A percentile compares a stretch with the other conserved stretches of the same genome.
Conservation (phyloP, 1,140 invertebrate species). For the Rhopalosiphum maidis region DNA sequence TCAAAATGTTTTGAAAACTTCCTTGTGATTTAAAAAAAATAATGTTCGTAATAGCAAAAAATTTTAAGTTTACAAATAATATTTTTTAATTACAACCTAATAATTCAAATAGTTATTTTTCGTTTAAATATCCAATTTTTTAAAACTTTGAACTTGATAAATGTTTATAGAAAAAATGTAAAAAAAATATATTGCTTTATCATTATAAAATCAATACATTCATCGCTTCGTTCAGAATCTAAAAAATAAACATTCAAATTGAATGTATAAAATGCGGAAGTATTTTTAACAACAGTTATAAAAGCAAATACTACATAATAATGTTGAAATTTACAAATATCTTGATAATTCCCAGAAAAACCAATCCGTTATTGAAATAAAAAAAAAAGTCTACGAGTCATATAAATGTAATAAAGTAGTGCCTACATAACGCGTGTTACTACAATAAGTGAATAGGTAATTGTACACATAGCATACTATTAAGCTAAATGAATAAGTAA, state of each 20-base stretch:
- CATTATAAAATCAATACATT: background rate
- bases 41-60: too few species aligned
- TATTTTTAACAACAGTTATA: background rate
- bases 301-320: conserved; percentile 6
- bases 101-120: background rate
- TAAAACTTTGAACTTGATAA: background rate
- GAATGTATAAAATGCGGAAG: background rate
- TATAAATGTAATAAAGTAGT: background rate
- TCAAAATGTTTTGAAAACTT: too few species aligned
- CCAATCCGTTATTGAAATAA: background rate
- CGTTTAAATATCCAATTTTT: background rate
- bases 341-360: background rate
- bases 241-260: background rate
- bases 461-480: background rate
- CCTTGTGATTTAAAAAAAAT: too few species aligned
- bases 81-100: background rate
- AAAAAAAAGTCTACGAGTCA: background rate
- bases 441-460: background rate
- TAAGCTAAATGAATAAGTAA: background rate
- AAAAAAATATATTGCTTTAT: background rate
- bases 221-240: background rate
- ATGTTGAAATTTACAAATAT: conserved; percentile 6
- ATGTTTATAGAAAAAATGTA: background rate
- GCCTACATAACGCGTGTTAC: background rate
- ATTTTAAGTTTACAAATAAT: background rate